Percentiles rank a stretch among this genome's conserved stretches.
Conservation (phyloP, 2,888 invertebrate species). For the Mechanitis mazaeus region DNA sequence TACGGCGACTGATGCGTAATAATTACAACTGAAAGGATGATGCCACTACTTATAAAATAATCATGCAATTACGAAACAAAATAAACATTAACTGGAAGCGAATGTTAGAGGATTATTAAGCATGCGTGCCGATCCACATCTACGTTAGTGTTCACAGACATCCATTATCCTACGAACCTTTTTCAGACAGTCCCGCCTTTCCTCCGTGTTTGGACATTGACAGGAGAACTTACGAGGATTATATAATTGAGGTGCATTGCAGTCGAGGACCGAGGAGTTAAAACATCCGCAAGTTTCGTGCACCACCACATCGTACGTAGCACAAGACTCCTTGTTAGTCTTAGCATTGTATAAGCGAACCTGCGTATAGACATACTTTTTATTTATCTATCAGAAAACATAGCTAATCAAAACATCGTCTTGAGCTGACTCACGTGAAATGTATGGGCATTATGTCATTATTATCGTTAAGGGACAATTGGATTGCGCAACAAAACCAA, state of each 20-base stretch:
- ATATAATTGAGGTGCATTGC: conserved; percentile 52
- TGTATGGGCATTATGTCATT: conserved; percentile 44
- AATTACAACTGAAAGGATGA: conserved; percentile 10
- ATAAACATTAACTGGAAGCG: conserved; percentile 36
- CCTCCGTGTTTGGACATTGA: conserved; percentile 65
- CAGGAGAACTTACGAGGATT: conserved; percentile 73
- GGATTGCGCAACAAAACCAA: conserved; percentile 36
- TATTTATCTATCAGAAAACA: conserved; percentile 16
- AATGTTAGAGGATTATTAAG: conserved; percentile 39
- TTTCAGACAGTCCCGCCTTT: conserved; percentile 58
- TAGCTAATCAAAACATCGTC: conserved; percentile 20
- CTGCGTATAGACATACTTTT: conserved; percentile 36
- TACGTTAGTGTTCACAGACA: conserved; percentile 60
- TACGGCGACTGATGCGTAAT: conserved; percentile 27
- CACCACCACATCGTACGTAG: conserved; percentile 57
- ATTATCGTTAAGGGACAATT: conserved; percentile 45
- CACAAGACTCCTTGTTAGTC: conserved; percentile 59
- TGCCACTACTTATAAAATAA: conserved; percentile 9
- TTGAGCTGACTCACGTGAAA: conserved; percentile 20
- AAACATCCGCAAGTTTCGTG: conserved; percentile 65
- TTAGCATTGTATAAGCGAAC: conserved; percentile 61
- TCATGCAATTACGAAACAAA: conserved; percentile 18
- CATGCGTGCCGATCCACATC: conserved; percentile 47
- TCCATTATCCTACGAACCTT: conserved; percentile 74
- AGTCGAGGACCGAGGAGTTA: conserved; percentile 42